Percentiles rank a stretch among this genome's conserved stretches.
These are phyloP conservation scores for Mobula birostris DNA, from an alignment of 2,113 vertebrate genomes.

Conservation along the genomic window DNA sequence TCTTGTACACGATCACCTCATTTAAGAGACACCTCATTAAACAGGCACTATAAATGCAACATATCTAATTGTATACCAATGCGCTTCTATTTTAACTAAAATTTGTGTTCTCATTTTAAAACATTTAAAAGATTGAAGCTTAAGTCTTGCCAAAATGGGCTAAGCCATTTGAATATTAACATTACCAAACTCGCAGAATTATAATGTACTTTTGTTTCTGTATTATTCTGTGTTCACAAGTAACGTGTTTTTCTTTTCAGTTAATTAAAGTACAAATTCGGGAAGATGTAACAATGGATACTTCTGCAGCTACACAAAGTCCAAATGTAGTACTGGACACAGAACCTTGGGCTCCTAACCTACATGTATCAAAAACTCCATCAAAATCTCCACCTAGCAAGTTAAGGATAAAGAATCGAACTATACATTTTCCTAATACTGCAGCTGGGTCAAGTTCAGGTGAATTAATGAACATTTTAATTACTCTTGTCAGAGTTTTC, in stretches of 20 bases:
- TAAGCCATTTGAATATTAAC: background rate
- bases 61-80: no score
- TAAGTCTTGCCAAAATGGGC: background rate
- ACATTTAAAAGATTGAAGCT: background rate
- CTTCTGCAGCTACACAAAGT: constrained; percentile 45
- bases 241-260: constrained; percentile 48
- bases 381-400: constrained; percentile 46
- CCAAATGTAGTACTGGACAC: constrained; percentile 47
- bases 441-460: constrained; percentile 72
- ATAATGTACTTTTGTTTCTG: background rate
- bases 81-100: background rate
- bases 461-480: constrained; percentile 44
- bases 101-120: background rate
- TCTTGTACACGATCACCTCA: no score
- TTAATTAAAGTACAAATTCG: constrained; percentile 77
- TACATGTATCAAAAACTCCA: constrained; percentile 50
- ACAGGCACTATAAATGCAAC: no score
- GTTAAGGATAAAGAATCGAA: constrained; percentile 72
- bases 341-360: constrained; percentile 54
- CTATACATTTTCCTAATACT: constrained; percentile 68
- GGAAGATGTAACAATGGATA: constrained; percentile 53
- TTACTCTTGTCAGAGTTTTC: background rate
- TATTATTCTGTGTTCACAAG: no score
- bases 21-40: no score
- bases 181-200: background rate